Base-by-base conservation (phyloP, 92 coral and sea anemone species). In the Pocillopora meandrina region DNA sequence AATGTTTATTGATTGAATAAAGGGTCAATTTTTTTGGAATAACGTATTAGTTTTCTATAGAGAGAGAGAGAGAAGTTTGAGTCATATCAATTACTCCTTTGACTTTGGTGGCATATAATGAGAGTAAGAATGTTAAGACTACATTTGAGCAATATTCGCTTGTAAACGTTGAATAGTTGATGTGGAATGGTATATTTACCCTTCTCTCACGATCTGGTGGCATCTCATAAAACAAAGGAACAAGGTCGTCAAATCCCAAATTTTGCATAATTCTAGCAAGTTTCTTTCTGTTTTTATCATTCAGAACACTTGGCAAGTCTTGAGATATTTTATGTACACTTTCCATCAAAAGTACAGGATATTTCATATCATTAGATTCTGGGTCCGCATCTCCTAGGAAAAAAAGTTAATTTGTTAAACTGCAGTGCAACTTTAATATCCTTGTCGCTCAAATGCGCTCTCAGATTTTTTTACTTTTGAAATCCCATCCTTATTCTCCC, bases 191-290 rank as follows among this genome's bases (percentile, higher is more conserved):
- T 10, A 10, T 74, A 10, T 2, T 35, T 61, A 74, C 86, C 86
- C 10, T 36, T 49, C 62, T 26, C 55, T 10, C 60, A 26, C 15
- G 42, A 20, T 73, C 79, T 21, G 72, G 36, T 0, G 21, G 33
- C 61, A 33, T 14, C 14, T 64, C 72, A 49, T 19, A 72, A 72
- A 82, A 82, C 21, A 13, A 20, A 26, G 63, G 26, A 3, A 87
- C 85, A 36, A 92, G 81, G 84, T 92, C 91, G 16, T 81, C 31
- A 59, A 92, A 92, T 1, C 93, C 95, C 13, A 92, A 85, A n/a
- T 80, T 86, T 15, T 74, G 74, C 65, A 84, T 86, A 78, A 65
- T 87, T 21, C 58, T 61, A 0, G 90, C 93, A 9, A 92, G 86
- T 67, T 62, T 80, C 66, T 80, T 83, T 62, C 87, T 90, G 7